Base-by-base conservation (phyloP, 2,113 vertebrate species). In the Carollia perspicillata region DNA sequence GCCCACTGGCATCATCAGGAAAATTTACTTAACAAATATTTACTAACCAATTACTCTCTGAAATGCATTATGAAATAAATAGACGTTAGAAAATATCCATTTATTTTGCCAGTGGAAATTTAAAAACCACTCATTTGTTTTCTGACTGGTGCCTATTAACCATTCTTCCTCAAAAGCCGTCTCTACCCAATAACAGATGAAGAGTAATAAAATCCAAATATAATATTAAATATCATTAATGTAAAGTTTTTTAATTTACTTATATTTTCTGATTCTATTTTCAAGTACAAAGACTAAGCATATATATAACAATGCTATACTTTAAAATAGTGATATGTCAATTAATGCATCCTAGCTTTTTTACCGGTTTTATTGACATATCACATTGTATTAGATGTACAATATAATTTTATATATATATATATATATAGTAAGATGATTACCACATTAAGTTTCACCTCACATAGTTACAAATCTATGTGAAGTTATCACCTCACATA, bases 1-100 rank as follows among this genome's bases (percentile, higher is more conserved):
- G 58, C 28, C 65, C 51, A 60, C 17, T 68, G 28, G 35, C 14
- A 7, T 80, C 84, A 90, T 53, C 11, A 65, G 65, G 79, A 95
- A 90, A 77, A 44, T 28, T 16, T 83, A 92, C 75, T 95, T 89
- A 90, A 84, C 49, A 90, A 65, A 75, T 81, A 79, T 51, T 83
- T 89, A 81, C 71, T 51, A 96, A 40, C 13, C 68, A 94, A 65
- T 68, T 74, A 53, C 66, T 93, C 65, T 71, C 40, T 86, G 23
- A 93, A 94, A 84, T 49, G 18, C 9, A 78, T 6, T 68, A 60
- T 33, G 65, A 91, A 90, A 40, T 88, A 94, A 78, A 65, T 37
- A 77, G 17, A 33, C 49, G 4, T 85, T 79, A 12, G 30, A 90
- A 84, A 90, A n/a, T 85, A 86, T 55, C 33, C 28, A 74, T 63